Evolutionary conservation across 2,113 vertebrate species (phyloP).

Genomic region (Ictalurus furcatus): DNA sequence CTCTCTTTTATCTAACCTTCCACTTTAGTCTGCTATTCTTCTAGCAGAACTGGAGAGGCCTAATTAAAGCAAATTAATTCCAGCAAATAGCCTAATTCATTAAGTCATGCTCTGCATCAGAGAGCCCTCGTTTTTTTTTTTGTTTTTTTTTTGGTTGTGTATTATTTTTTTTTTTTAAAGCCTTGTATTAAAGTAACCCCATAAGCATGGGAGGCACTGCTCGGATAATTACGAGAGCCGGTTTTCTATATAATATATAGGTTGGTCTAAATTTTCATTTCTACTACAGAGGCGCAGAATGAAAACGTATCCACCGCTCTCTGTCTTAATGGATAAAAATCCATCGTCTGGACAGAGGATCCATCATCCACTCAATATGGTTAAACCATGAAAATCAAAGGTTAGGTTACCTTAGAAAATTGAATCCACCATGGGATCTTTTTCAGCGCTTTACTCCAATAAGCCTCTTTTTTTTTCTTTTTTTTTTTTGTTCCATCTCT

Average conservation of each 20-base stretch:
- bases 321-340: slow-evolving; percentile 38
- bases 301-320: slow-evolving; percentile 36
- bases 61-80: slow-evolving; percentile 49
- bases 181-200: slow-evolving; percentile 4
- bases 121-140: slow-evolving; percentile 32
- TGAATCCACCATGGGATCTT: slow-evolving; percentile 31
- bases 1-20: slow-evolving; percentile 39
- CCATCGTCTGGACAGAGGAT: slow-evolving; percentile 41
- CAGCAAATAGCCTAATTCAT: slow-evolving; percentile 49
- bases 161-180: neutral
- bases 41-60: slow-evolving; percentile 27
- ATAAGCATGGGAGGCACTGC: neutral
- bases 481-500: neutral
- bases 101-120: slow-evolving; percentile 48
- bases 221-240: neutral
- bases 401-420: slow-evolving; percentile 47
- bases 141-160: neutral
- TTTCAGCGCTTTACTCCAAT: slow-evolving; percentile 1
- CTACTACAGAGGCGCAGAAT: slow-evolving; percentile 32
- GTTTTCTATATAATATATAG: slow-evolving; percentile 15
- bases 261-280: slow-evolving; percentile 26
- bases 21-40: slow-evolving; percentile 42
- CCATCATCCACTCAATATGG: slow-evolving; percentile 47
- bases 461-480: neutral
- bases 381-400: slow-evolving; percentile 51